phyloP scores from a whole-genome alignment of 2,797 vertebrate species.

The Novumbra hubbsi region DNA sequence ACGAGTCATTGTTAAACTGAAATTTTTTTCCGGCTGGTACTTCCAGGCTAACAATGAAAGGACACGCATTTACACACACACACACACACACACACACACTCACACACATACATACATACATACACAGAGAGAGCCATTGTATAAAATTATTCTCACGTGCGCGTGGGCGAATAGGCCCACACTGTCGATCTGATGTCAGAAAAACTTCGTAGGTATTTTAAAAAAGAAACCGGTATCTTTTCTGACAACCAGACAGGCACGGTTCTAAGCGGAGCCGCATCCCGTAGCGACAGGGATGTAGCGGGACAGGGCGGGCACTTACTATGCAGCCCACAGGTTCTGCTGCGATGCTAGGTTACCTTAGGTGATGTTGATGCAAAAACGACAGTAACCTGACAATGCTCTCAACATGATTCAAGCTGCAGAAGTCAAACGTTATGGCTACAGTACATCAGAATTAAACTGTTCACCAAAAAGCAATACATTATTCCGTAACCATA shows the following conservation, averaged over 20 bases:
- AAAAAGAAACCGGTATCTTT: neutral
- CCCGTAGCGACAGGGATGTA: neutral
- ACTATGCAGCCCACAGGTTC: neutral
- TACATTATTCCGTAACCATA: too few species aligned
- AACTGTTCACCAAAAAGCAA: too few species aligned
- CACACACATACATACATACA: neutral
- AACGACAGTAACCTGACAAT: too few species aligned
- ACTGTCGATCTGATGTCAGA: neutral
- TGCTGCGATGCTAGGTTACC: neutral
- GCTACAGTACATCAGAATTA: too few species aligned
- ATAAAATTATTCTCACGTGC: neutral
- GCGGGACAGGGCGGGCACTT: neutral
- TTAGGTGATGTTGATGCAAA: too few species aligned
- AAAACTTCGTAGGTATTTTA: neutral
- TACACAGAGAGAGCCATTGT: too few species aligned
- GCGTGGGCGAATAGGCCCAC: neutral
- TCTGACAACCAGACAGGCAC: neutral
- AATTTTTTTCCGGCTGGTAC: slow-evolving; percentile 11
- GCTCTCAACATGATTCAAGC: too few species aligned
- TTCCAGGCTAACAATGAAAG: neutral
- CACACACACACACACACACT: too few species aligned
- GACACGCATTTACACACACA: too few species aligned
- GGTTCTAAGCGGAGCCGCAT: neutral
- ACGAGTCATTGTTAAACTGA: slow-evolving; percentile 11
- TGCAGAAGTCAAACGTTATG: too few species aligned